Evolutionary conservation across 2,797 vertebrate genomes (phyloP), one percentile per base, ranked within the genome.

Genomic region (Miichthys miiuy): DNA sequence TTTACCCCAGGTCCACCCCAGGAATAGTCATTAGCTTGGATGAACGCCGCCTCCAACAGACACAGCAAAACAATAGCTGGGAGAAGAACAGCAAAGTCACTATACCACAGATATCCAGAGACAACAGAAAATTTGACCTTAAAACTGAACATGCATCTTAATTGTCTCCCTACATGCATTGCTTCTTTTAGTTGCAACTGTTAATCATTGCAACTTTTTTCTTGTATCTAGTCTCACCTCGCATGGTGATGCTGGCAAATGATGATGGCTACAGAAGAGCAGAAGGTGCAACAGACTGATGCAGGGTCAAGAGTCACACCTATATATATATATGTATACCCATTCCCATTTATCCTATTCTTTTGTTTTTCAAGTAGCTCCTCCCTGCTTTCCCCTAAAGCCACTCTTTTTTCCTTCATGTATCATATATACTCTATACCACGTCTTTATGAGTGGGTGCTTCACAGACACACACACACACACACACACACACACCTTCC

Each of bases 11-110:
- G 38, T 14, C 60, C n/a, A 0, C 0, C 0, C 80, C 80, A 86
- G 65, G 66, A 0, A 34, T 20, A 82, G 0, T 21, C 5, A 20
- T 1, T 0, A 18, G 20, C 66, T 10, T 42, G 46, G 27, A 6
- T 61, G 2, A 92, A 8, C 2, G 48, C 85, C 20, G 72, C 80
- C 51, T 84, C 86, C 84, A 93, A 56, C 52, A 95, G 48, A 51
- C 87, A 91, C 50, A 93, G 55, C 34, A 94, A 54, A 47, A 93
- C 48, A 58, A 88, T 14, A 14, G 75, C 94, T 95, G 68, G 3
- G 16, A 60, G 67, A 56, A 44, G 25, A 68, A 47, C 16, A 68
- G 14, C 21, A 73, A 13, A 57, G 27, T 16, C 0, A 60, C 34
- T 27, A 11, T 16, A 17, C 0, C 14, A 44, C 11, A 12, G 21